Percentiles rank a stretch among this genome's conserved stretches.
Conservation (phyloP, 1,140 invertebrate genomes). For the Drosophila sproati region DNA sequence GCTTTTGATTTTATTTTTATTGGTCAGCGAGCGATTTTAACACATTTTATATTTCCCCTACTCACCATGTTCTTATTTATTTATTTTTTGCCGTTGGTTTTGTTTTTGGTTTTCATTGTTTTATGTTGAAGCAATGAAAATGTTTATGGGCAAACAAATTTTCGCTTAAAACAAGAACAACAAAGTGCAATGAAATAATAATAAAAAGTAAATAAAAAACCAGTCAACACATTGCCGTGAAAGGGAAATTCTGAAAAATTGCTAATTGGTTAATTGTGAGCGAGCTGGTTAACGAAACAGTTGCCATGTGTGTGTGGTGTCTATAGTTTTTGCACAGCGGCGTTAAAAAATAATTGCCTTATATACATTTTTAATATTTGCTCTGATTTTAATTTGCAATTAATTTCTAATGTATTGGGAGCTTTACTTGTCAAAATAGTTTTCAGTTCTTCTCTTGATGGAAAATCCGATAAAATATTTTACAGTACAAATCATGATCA, state of each 20-base stretch:
- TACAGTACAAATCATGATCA: no score
- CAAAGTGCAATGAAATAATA: slow-evolving; percentile 55
- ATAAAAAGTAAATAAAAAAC: slow-evolving; percentile 32
- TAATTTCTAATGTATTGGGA: no score
- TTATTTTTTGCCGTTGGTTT: slow-evolving; percentile 26
- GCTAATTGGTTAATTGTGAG: slow-evolving; percentile 59
- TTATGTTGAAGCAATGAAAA: slow-evolving; percentile 61
- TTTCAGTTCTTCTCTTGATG: no score
- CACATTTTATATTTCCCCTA: slow-evolving; percentile 53
- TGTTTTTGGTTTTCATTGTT: slow-evolving; percentile 50
- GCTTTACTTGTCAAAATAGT: no score
- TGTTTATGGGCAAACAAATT: slow-evolving; percentile 67
- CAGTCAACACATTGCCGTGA: slow-evolving; percentile 6
- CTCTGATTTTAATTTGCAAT: no score
- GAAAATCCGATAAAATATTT: no score
- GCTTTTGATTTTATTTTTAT: slow-evolving; percentile 51
- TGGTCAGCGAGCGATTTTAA: slow-evolving; percentile 45
- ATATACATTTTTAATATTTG: no score
- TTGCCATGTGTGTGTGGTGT: slow-evolving; percentile 1
- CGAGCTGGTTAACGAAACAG: slow-evolving; percentile 23
- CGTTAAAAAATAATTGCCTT: no score
- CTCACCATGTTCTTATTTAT: slow-evolving; percentile 16
- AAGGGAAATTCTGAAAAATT: slow-evolving; percentile 48
- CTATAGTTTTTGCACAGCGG: no score
- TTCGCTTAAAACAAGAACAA: slow-evolving; percentile 55